Evolutionary conservation across 2,888 invertebrate species (phyloP).

Genomic region (Opisthograptis luteolata): DNA sequence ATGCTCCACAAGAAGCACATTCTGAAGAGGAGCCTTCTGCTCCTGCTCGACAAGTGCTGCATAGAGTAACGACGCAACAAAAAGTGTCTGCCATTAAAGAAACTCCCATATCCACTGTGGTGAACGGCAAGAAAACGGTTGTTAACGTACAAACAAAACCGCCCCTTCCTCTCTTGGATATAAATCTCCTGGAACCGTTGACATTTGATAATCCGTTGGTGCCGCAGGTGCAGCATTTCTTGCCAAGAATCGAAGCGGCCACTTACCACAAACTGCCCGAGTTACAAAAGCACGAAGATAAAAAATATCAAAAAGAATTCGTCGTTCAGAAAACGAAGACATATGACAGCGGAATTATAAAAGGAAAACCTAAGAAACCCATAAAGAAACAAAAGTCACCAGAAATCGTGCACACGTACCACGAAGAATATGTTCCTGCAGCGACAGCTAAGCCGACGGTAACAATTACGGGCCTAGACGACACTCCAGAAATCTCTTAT

Average conservation of each 20-base stretch:
- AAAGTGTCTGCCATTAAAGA: slow-evolving; percentile 55
- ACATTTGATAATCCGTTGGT: slow-evolving; percentile 76
- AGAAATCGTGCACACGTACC: slow-evolving; percentile 47
- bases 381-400: slow-evolving; percentile 59
- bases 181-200: slow-evolving; percentile 72
- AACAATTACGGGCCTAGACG: slow-evolving; percentile 53
- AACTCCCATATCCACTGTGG: slow-evolving; percentile 56
- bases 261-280: slow-evolving; percentile 64
- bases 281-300: slow-evolving; percentile 47
- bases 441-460: slow-evolving; percentile 51
- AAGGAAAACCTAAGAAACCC: slow-evolving; percentile 52
- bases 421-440: slow-evolving; percentile 45
- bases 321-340: slow-evolving; percentile 59
- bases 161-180: slow-evolving; percentile 65
- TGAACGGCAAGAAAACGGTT: slow-evolving; percentile 67
- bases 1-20: slow-evolving; percentile 19
- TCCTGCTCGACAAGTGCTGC: slow-evolving; percentile 29
- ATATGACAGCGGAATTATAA: slow-evolving; percentile 55
- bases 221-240: slow-evolving; percentile 77
- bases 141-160: slow-evolving; percentile 67
- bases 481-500: slow-evolving; percentile 64
- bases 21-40: slow-evolving; percentile 33
- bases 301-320: slow-evolving; percentile 62
- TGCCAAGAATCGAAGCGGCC: slow-evolving; percentile 68
- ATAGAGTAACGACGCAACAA: slow-evolving; percentile 47